Percentiles rank a stretch among this genome's conserved stretches.
Conservation (phyloP, 2,888 invertebrate species). For the Epinotia nisella region DNA sequence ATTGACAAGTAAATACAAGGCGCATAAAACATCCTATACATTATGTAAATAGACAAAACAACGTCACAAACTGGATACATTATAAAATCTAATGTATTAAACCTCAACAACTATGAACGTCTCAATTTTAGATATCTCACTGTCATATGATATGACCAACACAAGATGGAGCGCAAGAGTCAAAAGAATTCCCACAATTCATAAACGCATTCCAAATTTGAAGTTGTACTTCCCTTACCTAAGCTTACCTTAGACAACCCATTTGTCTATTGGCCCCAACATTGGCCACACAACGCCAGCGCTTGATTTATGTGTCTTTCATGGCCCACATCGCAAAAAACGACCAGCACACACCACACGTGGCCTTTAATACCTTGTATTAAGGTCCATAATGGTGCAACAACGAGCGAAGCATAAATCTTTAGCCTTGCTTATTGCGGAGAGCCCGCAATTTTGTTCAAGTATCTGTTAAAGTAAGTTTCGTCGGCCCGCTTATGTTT, state of each 20-base stretch:
- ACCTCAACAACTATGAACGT: too few relatives aligned
- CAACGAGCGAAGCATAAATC: slow-evolving; percentile 35
- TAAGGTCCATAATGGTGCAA: slow-evolving; percentile 7
- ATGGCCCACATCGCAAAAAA: slow-evolving; percentile 40
- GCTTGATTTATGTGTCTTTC: slow-evolving; percentile 36
- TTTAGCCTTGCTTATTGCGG: slow-evolving; percentile 40
- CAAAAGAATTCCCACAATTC: background rate
- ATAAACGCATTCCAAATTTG: background rate
- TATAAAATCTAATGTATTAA: too few relatives aligned
- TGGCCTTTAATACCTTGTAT: background rate
- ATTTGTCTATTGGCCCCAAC: slow-evolving; percentile 16
- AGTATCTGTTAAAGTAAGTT: slow-evolving; percentile 42
- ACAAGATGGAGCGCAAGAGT: background rate
- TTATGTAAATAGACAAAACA: too few relatives aligned
- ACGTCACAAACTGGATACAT: too few relatives aligned
- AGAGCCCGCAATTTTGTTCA: slow-evolving; percentile 39
- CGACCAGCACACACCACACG: slow-evolving; percentile 8
- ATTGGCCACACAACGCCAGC: slow-evolving; percentile 31
- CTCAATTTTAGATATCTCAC: too few relatives aligned
- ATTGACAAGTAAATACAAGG: too few relatives aligned
- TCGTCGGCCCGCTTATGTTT: slow-evolving; percentile 8
- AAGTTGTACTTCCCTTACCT: background rate
- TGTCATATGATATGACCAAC: too few relatives aligned
- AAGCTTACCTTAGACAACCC: background rate
- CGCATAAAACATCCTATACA: too few relatives aligned